Evolutionary conservation across 2,888 invertebrate species (phyloP).

Genomic region (Lepidocyrtoides sp.): DNA sequence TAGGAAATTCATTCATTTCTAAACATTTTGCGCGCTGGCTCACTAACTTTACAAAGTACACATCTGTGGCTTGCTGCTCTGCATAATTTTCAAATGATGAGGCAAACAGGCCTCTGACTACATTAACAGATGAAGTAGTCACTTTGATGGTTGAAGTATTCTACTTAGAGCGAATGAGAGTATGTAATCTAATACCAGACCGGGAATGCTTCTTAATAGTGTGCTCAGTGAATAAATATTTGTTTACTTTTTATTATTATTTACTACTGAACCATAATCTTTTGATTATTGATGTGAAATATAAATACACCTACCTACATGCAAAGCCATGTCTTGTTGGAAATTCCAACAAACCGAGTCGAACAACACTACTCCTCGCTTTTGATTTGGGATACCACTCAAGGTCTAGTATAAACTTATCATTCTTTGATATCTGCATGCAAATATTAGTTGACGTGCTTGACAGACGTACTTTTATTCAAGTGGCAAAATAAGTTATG

Average conservation of each 20-base stretch:
- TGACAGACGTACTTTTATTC: neutral
- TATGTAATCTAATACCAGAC: too few relatives aligned
- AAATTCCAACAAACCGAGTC: too few relatives aligned
- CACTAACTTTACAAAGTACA: neutral
- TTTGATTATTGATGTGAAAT: slow-evolving; percentile 35
- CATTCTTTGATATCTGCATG: neutral
- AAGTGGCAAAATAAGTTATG: neutral
- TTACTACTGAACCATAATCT: slow-evolving; percentile 20
- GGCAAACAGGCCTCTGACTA: slow-evolving; percentile 17
- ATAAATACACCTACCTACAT: neutral
- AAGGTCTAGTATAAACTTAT: too few relatives aligned
- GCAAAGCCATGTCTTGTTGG: too few relatives aligned
- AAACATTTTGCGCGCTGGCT: slow-evolving; percentile 13
- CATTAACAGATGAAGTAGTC: neutral
- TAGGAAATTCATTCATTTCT: slow-evolving; percentile 19
- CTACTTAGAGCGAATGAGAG: too few relatives aligned
- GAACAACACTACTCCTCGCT: neutral
- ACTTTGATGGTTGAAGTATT: neutral
- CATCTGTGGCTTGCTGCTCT: neutral
- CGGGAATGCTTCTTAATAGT: neutral
- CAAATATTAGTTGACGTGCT: neutral
- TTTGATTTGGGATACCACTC: too few relatives aligned
- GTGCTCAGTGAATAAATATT: neutral
- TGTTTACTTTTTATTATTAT: slow-evolving; percentile 18
- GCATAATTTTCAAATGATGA: neutral